These are phyloP conservation scores for Sparidentex hasta DNA, from an alignment of 2,797 vertebrate genomes.

Conservation along the genomic window DNA sequence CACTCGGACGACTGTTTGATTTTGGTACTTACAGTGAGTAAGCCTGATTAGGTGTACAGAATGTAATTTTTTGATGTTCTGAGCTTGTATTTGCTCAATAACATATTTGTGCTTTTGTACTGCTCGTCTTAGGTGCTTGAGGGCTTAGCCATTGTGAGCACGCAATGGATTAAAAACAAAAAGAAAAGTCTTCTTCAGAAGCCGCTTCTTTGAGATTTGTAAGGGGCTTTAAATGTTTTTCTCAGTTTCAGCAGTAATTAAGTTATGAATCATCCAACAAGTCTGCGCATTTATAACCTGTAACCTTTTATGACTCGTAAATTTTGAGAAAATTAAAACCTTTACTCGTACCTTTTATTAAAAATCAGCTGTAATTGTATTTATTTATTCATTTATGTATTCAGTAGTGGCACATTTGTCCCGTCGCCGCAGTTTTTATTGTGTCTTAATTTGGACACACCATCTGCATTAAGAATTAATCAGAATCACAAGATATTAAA, in stretches of 20 bases:
- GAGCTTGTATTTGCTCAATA: slow-evolving; percentile 59
- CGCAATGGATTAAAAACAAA: slow-evolving; percentile 42
- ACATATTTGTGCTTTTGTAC: slow-evolving; percentile 67
- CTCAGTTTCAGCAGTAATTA: neutral
- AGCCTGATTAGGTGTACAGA: slow-evolving; percentile 66
- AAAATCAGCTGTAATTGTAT: neutral
- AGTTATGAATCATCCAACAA: neutral
- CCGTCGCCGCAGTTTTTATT: slow-evolving; percentile 21
- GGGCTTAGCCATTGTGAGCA: slow-evolving; percentile 61
- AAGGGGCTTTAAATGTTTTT: slow-evolving; percentile 26
- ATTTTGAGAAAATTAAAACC: neutral
- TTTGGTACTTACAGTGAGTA: slow-evolving; percentile 57
- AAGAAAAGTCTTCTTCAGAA: neutral
- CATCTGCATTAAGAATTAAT: slow-evolving; percentile 78
- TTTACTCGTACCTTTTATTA: neutral
- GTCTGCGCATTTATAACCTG: slow-evolving; percentile 3
- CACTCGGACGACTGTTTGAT: slow-evolving; percentile 54
- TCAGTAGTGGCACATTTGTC: slow-evolving; percentile 1
- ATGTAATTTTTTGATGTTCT: slow-evolving; percentile 47
- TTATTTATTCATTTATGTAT: neutral
- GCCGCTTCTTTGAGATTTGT: slow-evolving; percentile 21
- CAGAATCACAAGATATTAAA: slow-evolving; percentile 78
- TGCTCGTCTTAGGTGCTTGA: slow-evolving; percentile 57
- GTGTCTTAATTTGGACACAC: slow-evolving; percentile 57
- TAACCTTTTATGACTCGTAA: neutral